Evolutionary conservation across 1,140 invertebrate genomes (phyloP).

Genomic region (Sitobion miscanthi): DNA sequence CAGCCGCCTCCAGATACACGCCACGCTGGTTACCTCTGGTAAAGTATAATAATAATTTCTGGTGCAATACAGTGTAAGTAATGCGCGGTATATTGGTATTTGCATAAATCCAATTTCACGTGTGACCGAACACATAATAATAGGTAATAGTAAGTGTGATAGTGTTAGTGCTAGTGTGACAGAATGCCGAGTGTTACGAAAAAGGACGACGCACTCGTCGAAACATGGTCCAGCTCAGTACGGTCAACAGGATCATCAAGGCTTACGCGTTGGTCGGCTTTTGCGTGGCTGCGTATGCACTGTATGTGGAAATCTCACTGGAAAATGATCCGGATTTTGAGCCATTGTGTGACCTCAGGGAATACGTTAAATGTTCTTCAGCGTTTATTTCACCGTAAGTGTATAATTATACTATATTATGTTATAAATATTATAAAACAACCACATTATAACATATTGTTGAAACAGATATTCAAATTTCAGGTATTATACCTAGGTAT

Average conservation of each 20-base stretch:
- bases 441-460: background rate
- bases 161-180: background rate
- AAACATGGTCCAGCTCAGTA: background rate
- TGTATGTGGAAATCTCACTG: constrained; percentile 32
- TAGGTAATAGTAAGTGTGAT: background rate
- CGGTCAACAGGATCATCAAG: constrained; percentile 22
- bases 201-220: background rate
- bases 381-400: constrained; percentile 39
- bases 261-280: background rate
- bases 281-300: constrained; percentile 14
- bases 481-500: too few relatives aligned
- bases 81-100: background rate
- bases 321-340: constrained; percentile 37
- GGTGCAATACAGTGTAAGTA: background rate
- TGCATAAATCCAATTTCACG: constrained; percentile 44
- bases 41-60: background rate
- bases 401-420: too few relatives aligned
- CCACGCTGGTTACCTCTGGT: background rate
- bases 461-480: background rate
- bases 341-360: constrained; percentile 17
- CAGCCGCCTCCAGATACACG: too few relatives aligned
- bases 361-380: constrained; percentile 35
- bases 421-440: background rate
- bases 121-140: background rate
- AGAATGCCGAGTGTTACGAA: background rate